Evolutionary conservation across 2,888 invertebrate genomes (phyloP).

Genomic region (Drosophila kuntzei): DNA sequence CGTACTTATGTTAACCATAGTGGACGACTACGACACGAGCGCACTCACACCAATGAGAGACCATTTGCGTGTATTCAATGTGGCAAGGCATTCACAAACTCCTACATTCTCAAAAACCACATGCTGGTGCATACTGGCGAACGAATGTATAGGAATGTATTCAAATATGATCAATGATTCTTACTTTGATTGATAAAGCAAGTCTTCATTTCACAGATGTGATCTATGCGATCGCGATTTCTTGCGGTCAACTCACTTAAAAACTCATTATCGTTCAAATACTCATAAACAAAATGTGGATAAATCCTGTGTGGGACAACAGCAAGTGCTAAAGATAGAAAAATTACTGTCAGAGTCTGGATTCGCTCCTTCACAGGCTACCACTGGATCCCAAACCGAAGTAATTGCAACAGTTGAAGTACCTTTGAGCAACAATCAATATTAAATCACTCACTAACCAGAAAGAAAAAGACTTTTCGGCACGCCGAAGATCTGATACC

Average conservation of each 20-base stretch:
- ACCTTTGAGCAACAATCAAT: conserved; percentile 16
- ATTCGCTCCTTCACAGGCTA: conserved; percentile 2
- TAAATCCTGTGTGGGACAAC: conserved; percentile 27
- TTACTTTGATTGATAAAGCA: not conserved
- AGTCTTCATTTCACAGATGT: conserved; percentile 64
- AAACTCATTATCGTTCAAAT: conserved; percentile 82
- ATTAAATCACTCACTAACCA: not conserved
- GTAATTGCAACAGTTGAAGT: conserved; percentile 13
- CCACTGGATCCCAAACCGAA: not conserved
- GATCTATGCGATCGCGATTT: conserved; percentile 83
- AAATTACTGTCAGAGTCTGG: not conserved
- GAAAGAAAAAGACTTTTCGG: not conserved
- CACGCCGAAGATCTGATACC: not conserved
- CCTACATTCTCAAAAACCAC: conserved; percentile 82
- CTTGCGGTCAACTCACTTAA: conserved; percentile 82
- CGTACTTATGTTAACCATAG: conserved; percentile 79
- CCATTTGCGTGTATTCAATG: conserved; percentile 78
- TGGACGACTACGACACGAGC: conserved; percentile 77
- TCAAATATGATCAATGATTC: not conserved
- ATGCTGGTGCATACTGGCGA: conserved; percentile 82
- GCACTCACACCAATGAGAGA: conserved; percentile 81
- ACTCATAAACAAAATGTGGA: conserved; percentile 82
- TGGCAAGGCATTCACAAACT: conserved; percentile 78
- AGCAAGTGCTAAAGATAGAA: not conserved
- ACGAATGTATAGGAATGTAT: conserved; percentile 72